Evolutionary conservation across 2,888 invertebrate genomes (phyloP), one percentile per base, ranked within the genome.

Genomic region (Epirrhoe tristata): DNA sequence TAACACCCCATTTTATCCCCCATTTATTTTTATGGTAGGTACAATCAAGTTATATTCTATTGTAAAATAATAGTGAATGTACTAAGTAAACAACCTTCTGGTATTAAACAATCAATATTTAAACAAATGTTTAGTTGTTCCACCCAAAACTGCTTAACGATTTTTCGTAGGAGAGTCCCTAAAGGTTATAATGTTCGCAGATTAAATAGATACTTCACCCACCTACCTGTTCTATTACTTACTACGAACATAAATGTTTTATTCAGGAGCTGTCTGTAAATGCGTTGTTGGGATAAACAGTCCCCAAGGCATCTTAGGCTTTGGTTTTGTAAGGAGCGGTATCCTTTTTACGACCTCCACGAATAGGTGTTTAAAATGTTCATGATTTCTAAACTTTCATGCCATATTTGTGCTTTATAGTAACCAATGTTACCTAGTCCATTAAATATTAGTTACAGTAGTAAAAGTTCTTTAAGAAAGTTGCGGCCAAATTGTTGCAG

Each of bases 261-360:
- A 55, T 50, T 54, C 55, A 63, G 43, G 48, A 57, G 56, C 32
- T 32, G 32, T 57, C 56, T 52, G 31, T 16, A 53, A 52, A 55
- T 55, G 50, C 51, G 50, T 56, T 57, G 43, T 36, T 51, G 43
- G 46, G 5, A 58, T 63, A n/a, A 57, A 63, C 57, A 52, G 43
- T 46, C 63, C 58, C 57, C 12, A 53, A 24, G 63, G 51, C 31
- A 60, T 17, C 56, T 12, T 56, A 39, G 1, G 43, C 48, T 57
- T 46, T 57, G 46, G 46, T 57, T 57, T 46, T 24, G 6, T 46
- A 56, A n/a, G 17, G 24, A 56, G 56, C 17, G 17, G 43, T 46
- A 7, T 31, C 17, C 43, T 7, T 24, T 24, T n/a, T 43, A 43
- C 17, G 50, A 51, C 50, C 17, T 16, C 10, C 50, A 8, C 7